phyloP scores from a whole-genome alignment of 2,797 vertebrate genomes.

The Halcyon smyrnensis region DNA sequence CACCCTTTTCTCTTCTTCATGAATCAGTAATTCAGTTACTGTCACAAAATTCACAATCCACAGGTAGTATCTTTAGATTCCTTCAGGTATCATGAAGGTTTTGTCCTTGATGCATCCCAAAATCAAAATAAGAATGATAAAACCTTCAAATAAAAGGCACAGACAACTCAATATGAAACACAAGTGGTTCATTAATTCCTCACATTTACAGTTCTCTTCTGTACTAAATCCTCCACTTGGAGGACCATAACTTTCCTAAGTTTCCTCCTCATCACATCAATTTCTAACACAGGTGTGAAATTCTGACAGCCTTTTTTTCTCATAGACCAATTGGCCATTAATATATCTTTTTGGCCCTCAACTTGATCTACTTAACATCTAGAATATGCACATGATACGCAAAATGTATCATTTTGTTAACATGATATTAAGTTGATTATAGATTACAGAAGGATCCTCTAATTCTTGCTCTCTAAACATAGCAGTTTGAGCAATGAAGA shows the following conservation, averaged over 20 bases:
- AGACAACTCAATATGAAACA: background rate
- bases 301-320: background rate
- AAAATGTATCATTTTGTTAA: background rate
- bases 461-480: background rate
- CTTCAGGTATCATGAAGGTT: background rate
- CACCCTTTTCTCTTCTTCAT: background rate
- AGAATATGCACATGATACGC: background rate
- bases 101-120: background rate
- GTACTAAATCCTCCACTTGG: background rate
- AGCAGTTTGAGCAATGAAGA: background rate
- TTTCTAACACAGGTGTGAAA: background rate
- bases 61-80: background rate
- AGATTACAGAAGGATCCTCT: background rate
- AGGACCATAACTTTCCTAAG: background rate
- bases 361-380: background rate
- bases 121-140: background rate
- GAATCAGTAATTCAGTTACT: background rate
- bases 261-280: background rate
- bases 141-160: background rate
- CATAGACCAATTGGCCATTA: background rate
- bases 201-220: background rate
- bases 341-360: background rate
- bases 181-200: background rate
- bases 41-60: background rate
- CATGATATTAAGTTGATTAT: background rate